phyloP scores from a whole-genome alignment of 2,888 invertebrate species.

The Dynastes tityus region DNA sequence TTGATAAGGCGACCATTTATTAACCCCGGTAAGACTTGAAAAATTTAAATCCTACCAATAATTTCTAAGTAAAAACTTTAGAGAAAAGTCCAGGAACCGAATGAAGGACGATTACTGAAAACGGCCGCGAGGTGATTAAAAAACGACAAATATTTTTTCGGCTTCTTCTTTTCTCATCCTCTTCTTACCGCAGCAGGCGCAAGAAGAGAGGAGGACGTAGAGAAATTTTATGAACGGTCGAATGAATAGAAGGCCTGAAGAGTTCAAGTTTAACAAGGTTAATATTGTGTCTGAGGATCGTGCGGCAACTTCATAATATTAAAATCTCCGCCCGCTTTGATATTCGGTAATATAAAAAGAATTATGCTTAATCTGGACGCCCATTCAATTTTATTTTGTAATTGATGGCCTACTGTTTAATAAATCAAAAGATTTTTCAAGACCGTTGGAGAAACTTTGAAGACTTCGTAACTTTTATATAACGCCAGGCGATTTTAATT shows the following conservation, averaged over 20 bases:
- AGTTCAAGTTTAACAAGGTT: slow-evolving; percentile 31
- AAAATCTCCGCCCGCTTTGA: slow-evolving; percentile 18
- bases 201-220: background rate
- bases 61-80: slow-evolving; percentile 43
- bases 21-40: slow-evolving; percentile 35
- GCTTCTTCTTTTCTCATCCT: background rate
- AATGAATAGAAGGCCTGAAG: slow-evolving; percentile 14
- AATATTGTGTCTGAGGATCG: slow-evolving; percentile 19
- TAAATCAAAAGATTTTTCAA: slow-evolving; percentile 8
- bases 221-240: slow-evolving; percentile 6
- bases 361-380: slow-evolving; percentile 13
- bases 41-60: slow-evolving; percentile 41
- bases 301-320: slow-evolving; percentile 17
- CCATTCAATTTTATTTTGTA: slow-evolving; percentile 23
- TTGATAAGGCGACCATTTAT: slow-evolving; percentile 42
- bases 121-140: slow-evolving; percentile 25
- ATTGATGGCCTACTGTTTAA: slow-evolving; percentile 15
- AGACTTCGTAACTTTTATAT: background rate
- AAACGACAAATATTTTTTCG: slow-evolving; percentile 33
- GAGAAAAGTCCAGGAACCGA: slow-evolving; percentile 26
- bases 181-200: no score
- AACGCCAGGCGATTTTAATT: no score
- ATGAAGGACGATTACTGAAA: slow-evolving; percentile 13
- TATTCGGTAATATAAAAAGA: slow-evolving; percentile 16
- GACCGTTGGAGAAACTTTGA: background rate